A percentile compares a stretch with the other conserved stretches of the same genome.
phyloP scores from a whole-genome alignment of 2,113 vertebrate species.

The Erythrocercus mccallii region DNA sequence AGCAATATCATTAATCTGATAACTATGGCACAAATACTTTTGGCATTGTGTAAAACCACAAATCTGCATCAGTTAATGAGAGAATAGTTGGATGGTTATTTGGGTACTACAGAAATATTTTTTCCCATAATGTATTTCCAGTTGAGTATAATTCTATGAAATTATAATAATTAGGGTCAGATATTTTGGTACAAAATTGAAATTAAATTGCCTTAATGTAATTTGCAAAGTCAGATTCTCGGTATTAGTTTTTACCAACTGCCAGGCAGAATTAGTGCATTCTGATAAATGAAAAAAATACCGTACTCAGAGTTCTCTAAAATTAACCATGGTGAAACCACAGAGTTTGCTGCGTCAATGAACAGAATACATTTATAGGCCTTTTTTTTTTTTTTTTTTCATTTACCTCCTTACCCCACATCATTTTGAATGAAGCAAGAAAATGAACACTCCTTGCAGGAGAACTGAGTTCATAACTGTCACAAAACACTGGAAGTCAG shows the following conservation, averaged over 20 bases:
- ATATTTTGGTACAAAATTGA: neutral
- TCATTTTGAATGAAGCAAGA: constrained; percentile 46
- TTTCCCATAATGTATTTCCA: neutral
- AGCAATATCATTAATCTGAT: neutral
- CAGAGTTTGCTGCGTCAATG: neutral
- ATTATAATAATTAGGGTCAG: constrained; percentile 2
- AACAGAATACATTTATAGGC: neutral
- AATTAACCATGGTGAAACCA: neutral
- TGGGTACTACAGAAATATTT: neutral
- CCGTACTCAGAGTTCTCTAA: neutral
- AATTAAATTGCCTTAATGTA: neutral
- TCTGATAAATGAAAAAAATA: neutral
- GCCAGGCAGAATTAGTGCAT: neutral
- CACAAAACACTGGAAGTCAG: constrained; percentile 60
- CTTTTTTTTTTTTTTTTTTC: neutral
- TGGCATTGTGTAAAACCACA: neutral
- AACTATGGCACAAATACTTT: neutral
- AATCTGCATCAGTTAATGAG: neutral
- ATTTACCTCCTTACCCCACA: neutral
- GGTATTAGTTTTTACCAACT: neutral
- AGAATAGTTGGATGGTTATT: neutral
- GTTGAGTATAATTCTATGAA: neutral
- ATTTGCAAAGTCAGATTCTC: neutral
- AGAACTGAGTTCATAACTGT: constrained; percentile 44
- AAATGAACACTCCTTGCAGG: constrained; percentile 53